phyloP scores from a whole-genome alignment of 2,888 invertebrate genomes.

The Lasius platythorax region DNA sequence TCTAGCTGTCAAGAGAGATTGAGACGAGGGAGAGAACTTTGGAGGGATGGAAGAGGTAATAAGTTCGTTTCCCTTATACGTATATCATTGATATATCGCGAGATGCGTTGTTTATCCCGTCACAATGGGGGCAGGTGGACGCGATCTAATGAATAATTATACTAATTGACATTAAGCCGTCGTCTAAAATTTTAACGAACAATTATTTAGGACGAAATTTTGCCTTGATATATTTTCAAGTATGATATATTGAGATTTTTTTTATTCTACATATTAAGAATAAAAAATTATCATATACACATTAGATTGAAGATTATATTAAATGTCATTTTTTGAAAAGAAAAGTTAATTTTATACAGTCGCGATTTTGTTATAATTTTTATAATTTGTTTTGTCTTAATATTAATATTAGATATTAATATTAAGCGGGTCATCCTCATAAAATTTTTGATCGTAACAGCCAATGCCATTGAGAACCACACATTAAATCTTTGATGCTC shows the following conservation, averaged over 20 bases:
- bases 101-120: conserved; percentile 3
- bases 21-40: conserved; percentile 41
- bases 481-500: conserved; percentile 34
- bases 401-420: not conserved
- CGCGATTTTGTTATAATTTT: not conserved
- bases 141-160: conserved; percentile 82
- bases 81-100: conserved; percentile 42
- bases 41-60: conserved; percentile 43
- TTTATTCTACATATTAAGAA: not conserved
- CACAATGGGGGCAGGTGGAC: conserved; percentile 79
- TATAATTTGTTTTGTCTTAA: not conserved
- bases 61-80: conserved; percentile 1
- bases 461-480: not conserved
- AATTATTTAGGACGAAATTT: not conserved
- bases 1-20: conserved; percentile 58
- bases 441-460: not conserved
- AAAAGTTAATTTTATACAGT: not conserved
- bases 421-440: not conserved
- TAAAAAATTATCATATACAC: not conserved
- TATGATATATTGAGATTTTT: not conserved
- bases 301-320: not conserved
- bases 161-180: conserved; percentile 84
- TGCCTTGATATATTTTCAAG: not conserved
- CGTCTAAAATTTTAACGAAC: conserved; percentile 16
- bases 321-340: not conserved